Conservation (phyloP, 2,113 vertebrate genomes). For the Odocoileus virginianus region DNA sequence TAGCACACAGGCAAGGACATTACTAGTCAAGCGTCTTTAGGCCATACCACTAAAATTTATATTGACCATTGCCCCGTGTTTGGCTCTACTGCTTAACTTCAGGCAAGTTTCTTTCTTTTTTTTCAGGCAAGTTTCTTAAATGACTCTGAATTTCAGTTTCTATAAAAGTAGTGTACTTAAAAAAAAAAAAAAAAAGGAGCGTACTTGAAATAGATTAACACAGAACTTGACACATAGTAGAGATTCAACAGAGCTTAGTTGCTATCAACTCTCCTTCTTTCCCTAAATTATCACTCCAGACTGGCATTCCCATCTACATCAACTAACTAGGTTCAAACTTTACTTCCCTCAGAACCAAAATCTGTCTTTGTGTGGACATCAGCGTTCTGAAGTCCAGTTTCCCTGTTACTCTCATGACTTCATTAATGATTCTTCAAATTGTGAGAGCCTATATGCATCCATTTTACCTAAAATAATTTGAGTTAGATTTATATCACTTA, state of each 20-base stretch:
- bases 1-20: not conserved
- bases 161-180: not conserved
- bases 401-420: not conserved
- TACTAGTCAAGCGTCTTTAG: not conserved
- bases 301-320: not conserved
- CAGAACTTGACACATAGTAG: not conserved
- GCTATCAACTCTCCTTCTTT: not conserved
- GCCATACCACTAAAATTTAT: not conserved
- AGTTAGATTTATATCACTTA: not conserved
- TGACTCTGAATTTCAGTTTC: not conserved
- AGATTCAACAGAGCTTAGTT: not conserved
- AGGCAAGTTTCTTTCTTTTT: not conserved
- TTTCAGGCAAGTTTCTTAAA: not conserved
- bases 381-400: not conserved
- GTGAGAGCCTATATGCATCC: not conserved
- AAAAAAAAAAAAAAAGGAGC: not conserved
- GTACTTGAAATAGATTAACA: not conserved
- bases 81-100: not conserved
- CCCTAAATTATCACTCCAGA: not conserved
- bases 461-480: not conserved
- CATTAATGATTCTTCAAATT: not conserved
- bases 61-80: not conserved
- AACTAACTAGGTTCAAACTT: not conserved
- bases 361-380: not conserved
- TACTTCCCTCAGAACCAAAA: not conserved